phyloP scores from a whole-genome alignment of 1,140 invertebrate species.

The Scaptomyza graminum region DNA sequence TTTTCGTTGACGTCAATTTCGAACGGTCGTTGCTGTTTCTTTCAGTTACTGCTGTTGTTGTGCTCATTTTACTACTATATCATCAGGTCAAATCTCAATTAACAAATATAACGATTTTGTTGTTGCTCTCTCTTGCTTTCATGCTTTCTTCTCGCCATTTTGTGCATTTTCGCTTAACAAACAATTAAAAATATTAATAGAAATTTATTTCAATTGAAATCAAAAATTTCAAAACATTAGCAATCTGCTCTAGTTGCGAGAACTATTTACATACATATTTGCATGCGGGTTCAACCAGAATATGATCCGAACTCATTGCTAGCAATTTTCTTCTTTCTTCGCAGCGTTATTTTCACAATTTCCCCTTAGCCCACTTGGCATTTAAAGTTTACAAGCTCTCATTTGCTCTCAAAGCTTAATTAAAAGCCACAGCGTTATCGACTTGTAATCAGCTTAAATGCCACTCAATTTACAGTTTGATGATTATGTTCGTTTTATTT shows the following conservation, averaged over 20 bases:
- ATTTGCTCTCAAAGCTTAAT: conserved; percentile 19
- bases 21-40: conserved; percentile 36
- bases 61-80: conserved; percentile 77
- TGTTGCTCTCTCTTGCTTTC: conserved; percentile 62
- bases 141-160: conserved; percentile 52
- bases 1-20: conserved; percentile 77
- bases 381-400: background rate
- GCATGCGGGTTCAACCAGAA: conserved; percentile 25
- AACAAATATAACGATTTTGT: conserved; percentile 77
- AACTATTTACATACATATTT: background rate
- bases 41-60: conserved; percentile 59
- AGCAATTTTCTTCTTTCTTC: background rate
- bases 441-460: conserved; percentile 75
- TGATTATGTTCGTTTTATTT: conserved; percentile 53
- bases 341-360: conserved; percentile 3
- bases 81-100: conserved; percentile 81
- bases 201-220: conserved; percentile 82
- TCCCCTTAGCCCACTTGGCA: background rate
- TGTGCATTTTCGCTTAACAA: conserved; percentile 66
- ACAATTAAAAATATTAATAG: conserved; percentile 82
- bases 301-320: conserved; percentile 10
- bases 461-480: conserved; percentile 62
- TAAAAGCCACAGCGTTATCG: conserved; percentile 46
- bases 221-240: conserved; percentile 72
- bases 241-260: conserved; percentile 15